phyloP scores from a whole-genome alignment of 2,888 invertebrate genomes.

The Thysanoteuthis rhombus region DNA sequence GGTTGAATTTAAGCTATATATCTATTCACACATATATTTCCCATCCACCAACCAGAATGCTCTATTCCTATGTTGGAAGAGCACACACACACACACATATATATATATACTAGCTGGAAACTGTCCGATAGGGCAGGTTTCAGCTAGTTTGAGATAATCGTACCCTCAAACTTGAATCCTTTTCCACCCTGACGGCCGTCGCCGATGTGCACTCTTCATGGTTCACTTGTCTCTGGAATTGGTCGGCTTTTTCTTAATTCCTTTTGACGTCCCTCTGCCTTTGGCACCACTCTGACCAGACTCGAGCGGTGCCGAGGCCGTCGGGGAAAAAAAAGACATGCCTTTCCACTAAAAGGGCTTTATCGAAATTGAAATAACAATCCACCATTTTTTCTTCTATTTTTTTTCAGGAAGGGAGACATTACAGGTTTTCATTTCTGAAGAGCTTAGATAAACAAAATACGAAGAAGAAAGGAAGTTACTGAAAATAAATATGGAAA shows the following conservation, averaged over 20 bases:
- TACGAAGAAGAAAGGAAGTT: not conserved
- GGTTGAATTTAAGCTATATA: too few species aligned
- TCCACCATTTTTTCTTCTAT: not conserved
- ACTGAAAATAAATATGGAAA: not conserved
- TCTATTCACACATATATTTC: too few species aligned
- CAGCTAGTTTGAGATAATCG: not conserved
- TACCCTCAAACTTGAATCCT: too few species aligned
- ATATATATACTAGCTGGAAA: too few species aligned
- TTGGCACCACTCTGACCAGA: not conserved
- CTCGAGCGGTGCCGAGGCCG: not conserved
- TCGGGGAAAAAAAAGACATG: not conserved
- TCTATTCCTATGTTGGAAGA: too few species aligned
- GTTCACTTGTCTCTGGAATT: not conserved
- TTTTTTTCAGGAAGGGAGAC: not conserved
- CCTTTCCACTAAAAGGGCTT: not conserved
- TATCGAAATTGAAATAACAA: constrained; percentile 12
- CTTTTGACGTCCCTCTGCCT: constrained; percentile 12
- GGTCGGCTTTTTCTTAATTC: not conserved
- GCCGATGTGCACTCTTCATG: not conserved
- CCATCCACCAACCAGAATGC: too few species aligned
- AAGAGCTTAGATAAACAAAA: not conserved
- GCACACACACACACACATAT: too few species aligned
- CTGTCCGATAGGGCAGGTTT: too few species aligned
- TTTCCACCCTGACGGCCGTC: not conserved
- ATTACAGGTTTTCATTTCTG: not conserved